phyloP scores from a whole-genome alignment of 2,113 vertebrate genomes.

The Hemichromis elongatus region DNA sequence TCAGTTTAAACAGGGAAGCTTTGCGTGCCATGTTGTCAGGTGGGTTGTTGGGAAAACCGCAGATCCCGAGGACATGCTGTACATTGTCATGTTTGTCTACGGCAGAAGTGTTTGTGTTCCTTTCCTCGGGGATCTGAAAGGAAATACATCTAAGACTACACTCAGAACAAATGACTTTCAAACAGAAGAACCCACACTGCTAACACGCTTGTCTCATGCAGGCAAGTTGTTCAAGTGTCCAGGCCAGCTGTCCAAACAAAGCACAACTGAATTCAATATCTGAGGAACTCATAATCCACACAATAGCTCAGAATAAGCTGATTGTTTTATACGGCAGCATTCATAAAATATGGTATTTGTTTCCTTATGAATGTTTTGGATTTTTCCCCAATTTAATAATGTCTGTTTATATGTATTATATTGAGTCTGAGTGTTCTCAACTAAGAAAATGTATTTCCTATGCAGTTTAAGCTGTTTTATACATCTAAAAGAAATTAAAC shows the following conservation, averaged over 20 bases:
- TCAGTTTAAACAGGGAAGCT: background rate
- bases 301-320: slow-evolving; percentile 32
- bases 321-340: background rate
- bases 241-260: slow-evolving; percentile 64
- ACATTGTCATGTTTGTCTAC: slow-evolving; percentile 16
- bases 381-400: background rate
- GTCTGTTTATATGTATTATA: background rate
- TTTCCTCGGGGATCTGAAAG: slow-evolving; percentile 27
- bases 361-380: background rate
- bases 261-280: slow-evolving; percentile 42
- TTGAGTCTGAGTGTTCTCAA: background rate
- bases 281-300: slow-evolving; percentile 18
- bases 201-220: slow-evolving; percentile 39
- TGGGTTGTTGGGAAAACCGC: background rate
- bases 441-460: background rate
- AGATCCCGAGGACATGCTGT: slow-evolving; percentile 27
- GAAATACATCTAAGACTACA: slow-evolving; percentile 36
- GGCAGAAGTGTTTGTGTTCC: slow-evolving; percentile 44
- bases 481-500: background rate
- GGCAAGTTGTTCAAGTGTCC: slow-evolving; percentile 30
- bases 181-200: slow-evolving; percentile 36
- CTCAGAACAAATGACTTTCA: slow-evolving; percentile 15
- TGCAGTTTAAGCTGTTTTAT: background rate
- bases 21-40: background rate
- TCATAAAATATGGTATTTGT: slow-evolving; percentile 28